Evolutionary conservation across 2,888 invertebrate species (phyloP).

Genomic region (Ochropacha duplaris): DNA sequence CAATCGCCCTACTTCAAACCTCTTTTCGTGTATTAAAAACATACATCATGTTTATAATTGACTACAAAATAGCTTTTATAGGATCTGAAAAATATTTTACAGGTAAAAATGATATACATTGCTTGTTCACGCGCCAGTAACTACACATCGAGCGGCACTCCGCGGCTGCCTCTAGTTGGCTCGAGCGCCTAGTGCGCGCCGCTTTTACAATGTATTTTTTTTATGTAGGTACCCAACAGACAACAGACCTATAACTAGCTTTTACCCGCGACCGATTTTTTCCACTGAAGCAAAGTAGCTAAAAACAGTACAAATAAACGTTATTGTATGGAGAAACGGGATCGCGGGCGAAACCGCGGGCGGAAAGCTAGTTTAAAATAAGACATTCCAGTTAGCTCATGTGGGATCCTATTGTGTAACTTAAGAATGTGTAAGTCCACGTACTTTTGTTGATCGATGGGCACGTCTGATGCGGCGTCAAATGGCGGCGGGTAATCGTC

Average conservation of each 20-base stretch:
- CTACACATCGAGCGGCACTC: not conserved
- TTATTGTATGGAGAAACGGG: too few relatives aligned
- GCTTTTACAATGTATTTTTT: not conserved
- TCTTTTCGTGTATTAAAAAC: not conserved
- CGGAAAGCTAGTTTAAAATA: too few relatives aligned
- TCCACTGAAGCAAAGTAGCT: too few relatives aligned
- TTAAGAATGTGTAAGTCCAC: not conserved
- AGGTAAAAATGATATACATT: not conserved
- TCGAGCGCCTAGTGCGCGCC: not conserved
- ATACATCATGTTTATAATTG: not conserved
- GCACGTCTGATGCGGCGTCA: constrained; percentile 92
- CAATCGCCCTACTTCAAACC: too few relatives aligned
- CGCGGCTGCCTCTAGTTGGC: not conserved
- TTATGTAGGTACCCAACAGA: not conserved
- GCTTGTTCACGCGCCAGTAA: not conserved
- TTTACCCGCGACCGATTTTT: too few relatives aligned
- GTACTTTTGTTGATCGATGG: constrained; percentile 95
- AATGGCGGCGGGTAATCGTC: constrained; percentile 88
- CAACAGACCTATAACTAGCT: too few relatives aligned
- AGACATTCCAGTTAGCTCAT: too few relatives aligned
- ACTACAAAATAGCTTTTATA: not conserved
- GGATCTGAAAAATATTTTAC: not conserved
- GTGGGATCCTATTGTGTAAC: too few relatives aligned
- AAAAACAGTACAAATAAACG: too few relatives aligned
- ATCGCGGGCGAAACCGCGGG: too few relatives aligned